Conservation (phyloP, 2,888 invertebrate species). For the Listrodromus nycthemerus region DNA sequence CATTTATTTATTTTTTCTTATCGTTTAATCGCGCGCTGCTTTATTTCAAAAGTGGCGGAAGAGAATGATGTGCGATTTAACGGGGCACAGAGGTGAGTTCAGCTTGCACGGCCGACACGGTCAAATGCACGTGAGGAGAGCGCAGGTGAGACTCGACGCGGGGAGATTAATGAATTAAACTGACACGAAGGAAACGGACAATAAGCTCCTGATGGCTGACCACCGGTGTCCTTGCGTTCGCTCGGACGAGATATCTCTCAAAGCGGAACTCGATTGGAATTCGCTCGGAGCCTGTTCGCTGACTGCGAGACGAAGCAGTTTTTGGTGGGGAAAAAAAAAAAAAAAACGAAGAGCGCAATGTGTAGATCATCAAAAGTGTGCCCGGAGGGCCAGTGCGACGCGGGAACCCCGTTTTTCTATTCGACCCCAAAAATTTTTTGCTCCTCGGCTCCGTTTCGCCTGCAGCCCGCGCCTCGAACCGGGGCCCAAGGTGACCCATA, state of each 20-base stretch:
- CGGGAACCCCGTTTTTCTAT: constrained; percentile 55
- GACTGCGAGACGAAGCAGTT: constrained; percentile 10
- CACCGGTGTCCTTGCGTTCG: constrained; percentile 20
- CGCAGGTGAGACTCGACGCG: neutral
- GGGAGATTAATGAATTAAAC: constrained; percentile 27
- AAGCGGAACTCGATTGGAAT: constrained; percentile 42
- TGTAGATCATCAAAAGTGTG: constrained; percentile 55
- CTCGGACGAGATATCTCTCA: constrained; percentile 21
- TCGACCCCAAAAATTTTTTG: constrained; percentile 62
- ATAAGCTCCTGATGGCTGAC: constrained; percentile 21
- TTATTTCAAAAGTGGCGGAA: neutral
- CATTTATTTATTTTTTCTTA: constrained; percentile 3
- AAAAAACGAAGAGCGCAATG: constrained; percentile 27
- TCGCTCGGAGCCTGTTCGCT: neutral
- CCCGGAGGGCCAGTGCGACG: constrained; percentile 50
- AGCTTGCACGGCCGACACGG: neutral
- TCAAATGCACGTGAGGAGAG: neutral
- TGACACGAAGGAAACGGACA: constrained; percentile 12
- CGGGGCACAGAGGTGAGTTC: neutral
- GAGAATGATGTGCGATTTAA: neutral
- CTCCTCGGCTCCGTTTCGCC: constrained; percentile 43
- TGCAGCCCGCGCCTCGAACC: constrained; percentile 43
- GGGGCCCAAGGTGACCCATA: constrained; percentile 68
- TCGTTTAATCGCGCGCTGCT: neutral
- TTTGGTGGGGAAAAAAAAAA: constrained; percentile 32